Evolutionary conservation across 1,140 invertebrate genomes (phyloP).

Genomic region (Megathymus violae): DNA sequence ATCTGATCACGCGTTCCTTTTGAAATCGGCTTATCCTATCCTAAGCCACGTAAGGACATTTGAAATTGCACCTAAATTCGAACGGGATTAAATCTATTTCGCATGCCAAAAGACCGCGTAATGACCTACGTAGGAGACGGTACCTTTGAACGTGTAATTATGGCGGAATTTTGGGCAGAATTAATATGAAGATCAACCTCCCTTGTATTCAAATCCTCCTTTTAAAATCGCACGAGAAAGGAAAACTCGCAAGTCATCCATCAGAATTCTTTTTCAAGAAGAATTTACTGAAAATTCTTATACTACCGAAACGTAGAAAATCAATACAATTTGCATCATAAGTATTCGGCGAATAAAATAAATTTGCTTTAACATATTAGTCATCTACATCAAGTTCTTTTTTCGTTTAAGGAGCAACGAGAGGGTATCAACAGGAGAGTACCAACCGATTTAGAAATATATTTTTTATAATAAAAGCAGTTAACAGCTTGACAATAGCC

Average conservation of each 20-base stretch:
- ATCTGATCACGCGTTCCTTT: slow-evolving; percentile 76
- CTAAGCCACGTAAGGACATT: slow-evolving; percentile 33
- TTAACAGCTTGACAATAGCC: too few species aligned
- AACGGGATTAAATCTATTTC: slow-evolving; percentile 42
- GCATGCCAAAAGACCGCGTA: slow-evolving; percentile 33
- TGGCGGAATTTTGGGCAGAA: slow-evolving; percentile 67
- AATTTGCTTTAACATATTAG: slow-evolving; percentile 21
- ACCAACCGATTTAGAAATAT: too few species aligned
- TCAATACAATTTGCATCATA: background rate
- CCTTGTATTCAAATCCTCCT: slow-evolving; percentile 37
- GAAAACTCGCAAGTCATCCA: slow-evolving; percentile 24
- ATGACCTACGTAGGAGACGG: slow-evolving; percentile 47
- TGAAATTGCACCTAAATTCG: slow-evolving; percentile 45
- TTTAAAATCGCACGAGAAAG: slow-evolving; percentile 52
- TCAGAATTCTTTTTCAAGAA: slow-evolving; percentile 4
- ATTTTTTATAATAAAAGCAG: too few species aligned
- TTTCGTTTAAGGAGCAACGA: too few species aligned
- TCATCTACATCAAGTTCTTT: slow-evolving; percentile 1
- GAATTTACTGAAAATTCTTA: slow-evolving; percentile 28
- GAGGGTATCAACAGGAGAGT: too few species aligned
- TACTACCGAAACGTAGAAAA: background rate
- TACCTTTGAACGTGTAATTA: slow-evolving; percentile 78
- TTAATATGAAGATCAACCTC: slow-evolving; percentile 71
- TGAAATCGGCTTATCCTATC: slow-evolving; percentile 69
- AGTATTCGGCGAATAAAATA: slow-evolving; percentile 6